Conservation (phyloP, 2,113 vertebrate species). For the Grammomys dolichurus region DNA sequence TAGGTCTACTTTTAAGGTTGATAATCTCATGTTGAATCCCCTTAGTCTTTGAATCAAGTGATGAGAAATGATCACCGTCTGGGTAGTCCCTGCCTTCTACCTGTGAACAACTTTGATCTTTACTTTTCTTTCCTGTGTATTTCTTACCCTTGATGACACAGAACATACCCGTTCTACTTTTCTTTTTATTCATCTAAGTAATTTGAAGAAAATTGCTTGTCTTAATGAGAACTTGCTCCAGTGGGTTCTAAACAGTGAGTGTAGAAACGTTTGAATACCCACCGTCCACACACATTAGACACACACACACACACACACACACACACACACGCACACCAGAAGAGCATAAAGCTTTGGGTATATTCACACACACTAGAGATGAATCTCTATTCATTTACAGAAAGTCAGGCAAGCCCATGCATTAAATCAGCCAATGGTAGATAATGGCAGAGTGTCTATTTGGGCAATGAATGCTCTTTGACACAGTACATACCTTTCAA, state of each 20-base stretch:
- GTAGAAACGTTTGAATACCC: background rate
- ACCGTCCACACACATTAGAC: background rate
- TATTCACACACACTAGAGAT: background rate
- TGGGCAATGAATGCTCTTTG: background rate
- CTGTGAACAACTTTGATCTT: background rate
- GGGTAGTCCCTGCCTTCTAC: background rate
- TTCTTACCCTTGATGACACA: background rate
- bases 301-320: background rate
- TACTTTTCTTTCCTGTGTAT: background rate
- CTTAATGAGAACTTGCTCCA: background rate
- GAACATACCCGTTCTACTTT: background rate
- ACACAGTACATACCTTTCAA: accelerated
- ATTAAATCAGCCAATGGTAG: background rate
- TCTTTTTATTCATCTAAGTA: background rate
- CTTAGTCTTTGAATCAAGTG: background rate
- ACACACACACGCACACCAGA: background rate
- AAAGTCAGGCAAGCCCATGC: background rate
- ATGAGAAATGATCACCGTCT: background rate
- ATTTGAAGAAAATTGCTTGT: background rate
- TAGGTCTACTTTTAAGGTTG: background rate
- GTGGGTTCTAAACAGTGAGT: accelerated
- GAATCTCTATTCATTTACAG: background rate
- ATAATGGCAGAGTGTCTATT: background rate
- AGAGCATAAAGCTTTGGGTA: background rate
- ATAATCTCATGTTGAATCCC: background rate